phyloP scores from a whole-genome alignment of 1,140 invertebrate species.

The Parapsyche elsis region DNA sequence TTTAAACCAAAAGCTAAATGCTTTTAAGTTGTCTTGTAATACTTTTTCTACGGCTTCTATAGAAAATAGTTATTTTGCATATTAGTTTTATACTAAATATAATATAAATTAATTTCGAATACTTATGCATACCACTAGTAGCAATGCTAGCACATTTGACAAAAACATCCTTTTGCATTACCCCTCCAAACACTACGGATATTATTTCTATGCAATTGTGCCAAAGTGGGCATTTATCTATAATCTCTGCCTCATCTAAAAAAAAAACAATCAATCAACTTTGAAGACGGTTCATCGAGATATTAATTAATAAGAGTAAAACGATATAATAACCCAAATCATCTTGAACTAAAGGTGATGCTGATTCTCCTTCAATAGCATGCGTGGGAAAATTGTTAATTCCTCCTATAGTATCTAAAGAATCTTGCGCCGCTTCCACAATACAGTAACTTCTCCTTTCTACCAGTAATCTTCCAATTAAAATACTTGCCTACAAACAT shows the following conservation, averaged over 20 bases:
- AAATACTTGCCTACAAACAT: conserved; percentile 45
- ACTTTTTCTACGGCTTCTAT: conserved; percentile 49
- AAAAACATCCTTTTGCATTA: conserved; percentile 52
- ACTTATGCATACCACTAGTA: conserved; percentile 46
- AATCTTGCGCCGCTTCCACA: conserved; percentile 53
- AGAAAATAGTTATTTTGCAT: too few species aligned
- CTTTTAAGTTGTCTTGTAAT: conserved; percentile 39
- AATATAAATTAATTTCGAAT: background rate
- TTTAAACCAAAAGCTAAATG: conserved; percentile 43
- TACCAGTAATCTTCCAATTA: conserved; percentile 47
- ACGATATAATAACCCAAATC: conserved; percentile 18
- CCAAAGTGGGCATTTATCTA: conserved; percentile 51
- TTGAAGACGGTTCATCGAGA: background rate
- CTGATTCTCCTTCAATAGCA: background rate
- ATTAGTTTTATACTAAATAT: background rate
- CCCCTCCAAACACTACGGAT: conserved; percentile 44
- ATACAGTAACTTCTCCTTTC: conserved; percentile 52
- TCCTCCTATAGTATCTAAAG: conserved; percentile 50
- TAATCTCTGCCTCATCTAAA: conserved; percentile 51
- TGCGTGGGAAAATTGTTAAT: background rate
- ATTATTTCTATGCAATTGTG: conserved; percentile 52
- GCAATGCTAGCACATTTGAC: conserved; percentile 48
- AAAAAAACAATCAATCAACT: background rate
- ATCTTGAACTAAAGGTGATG: conserved; percentile 14
- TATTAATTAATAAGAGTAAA: background rate